A percentile compares a stretch with the other conserved stretches of the same genome.
Conservation (phyloP, 92 coral and sea anemone genomes). For the Phymanthus crucifer region DNA sequence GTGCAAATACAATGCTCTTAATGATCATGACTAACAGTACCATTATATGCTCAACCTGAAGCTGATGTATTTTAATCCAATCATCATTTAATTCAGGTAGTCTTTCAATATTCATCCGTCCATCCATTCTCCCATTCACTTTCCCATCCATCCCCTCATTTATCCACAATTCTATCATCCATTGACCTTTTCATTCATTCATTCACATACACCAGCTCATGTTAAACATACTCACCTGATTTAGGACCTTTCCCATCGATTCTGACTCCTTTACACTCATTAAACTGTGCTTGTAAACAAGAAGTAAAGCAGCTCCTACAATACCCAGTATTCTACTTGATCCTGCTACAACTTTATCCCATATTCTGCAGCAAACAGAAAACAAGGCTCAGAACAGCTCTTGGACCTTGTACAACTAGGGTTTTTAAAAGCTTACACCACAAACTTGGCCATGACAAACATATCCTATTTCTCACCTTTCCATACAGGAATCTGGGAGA, state of each 20-base stretch:
- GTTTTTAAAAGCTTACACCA: no score
- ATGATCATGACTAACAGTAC: no score
- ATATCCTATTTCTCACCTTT: conserved; percentile 79
- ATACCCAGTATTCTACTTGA: conserved; percentile 85
- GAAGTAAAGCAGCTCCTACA: conserved; percentile 85
- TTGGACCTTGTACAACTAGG: no score
- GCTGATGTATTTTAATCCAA: no score
- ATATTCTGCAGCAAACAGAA: conserved; percentile 55
- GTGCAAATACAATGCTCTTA: no score
- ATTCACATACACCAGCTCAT: neutral
- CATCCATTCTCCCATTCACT: neutral
- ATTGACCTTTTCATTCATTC: neutral
- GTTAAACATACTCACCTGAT: conserved; percentile 55
- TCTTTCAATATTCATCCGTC: neutral
- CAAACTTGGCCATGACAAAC: no score
- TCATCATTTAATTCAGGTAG: neutral
- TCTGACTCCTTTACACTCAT: conserved; percentile 59
- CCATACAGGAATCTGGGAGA: conserved; percentile 90
- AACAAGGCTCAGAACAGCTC: no score
- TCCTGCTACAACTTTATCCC: conserved; percentile 95
- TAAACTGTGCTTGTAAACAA: conserved; percentile 68
- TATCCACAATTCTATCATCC: neutral
- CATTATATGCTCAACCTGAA: no score
- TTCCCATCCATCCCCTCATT: neutral
- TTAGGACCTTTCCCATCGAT: conserved; percentile 45